A percentile compares a stretch with the other conserved stretches of the same genome.
Evolutionary conservation across 1,140 invertebrate genomes (phyloP).

Genomic region (Myzus persicae): DNA sequence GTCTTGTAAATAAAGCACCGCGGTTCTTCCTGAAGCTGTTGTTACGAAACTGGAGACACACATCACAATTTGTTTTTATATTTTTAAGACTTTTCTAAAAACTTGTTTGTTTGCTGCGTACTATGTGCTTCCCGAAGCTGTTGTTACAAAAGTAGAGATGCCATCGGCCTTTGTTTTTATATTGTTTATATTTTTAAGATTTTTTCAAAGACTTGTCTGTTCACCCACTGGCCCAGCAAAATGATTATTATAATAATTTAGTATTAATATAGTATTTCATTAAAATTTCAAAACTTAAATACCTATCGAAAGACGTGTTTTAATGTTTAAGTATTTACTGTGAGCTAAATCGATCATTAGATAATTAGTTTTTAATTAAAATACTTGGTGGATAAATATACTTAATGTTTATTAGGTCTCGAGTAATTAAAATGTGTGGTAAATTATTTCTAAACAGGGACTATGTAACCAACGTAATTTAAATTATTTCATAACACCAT

Average conservation of each 20-base stretch:
- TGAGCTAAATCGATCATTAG: background rate
- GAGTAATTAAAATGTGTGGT: background rate
- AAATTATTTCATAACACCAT: background rate
- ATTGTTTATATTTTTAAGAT: no score
- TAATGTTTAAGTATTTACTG: background rate
- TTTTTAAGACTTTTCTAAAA: background rate
- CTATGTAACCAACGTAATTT: background rate
- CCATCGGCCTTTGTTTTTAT: no score
- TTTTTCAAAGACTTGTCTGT: background rate
- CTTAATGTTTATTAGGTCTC: background rate
- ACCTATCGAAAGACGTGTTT: background rate
- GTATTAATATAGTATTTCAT: background rate
- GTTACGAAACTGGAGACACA: no score
- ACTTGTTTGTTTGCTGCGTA: background rate
- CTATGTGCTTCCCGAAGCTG: no score
- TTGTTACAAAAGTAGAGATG: no score
- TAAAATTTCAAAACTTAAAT: background rate
- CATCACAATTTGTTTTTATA: no score
- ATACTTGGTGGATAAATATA: background rate
- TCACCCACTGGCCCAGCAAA: no score
- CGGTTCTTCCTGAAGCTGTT: no score
- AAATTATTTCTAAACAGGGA: background rate
- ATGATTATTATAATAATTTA: background rate
- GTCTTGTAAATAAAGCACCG: background rate
- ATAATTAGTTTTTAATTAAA: background rate